Base-by-base conservation (phyloP, 2,797 vertebrate genomes). In the Phalloptychus januarius region DNA sequence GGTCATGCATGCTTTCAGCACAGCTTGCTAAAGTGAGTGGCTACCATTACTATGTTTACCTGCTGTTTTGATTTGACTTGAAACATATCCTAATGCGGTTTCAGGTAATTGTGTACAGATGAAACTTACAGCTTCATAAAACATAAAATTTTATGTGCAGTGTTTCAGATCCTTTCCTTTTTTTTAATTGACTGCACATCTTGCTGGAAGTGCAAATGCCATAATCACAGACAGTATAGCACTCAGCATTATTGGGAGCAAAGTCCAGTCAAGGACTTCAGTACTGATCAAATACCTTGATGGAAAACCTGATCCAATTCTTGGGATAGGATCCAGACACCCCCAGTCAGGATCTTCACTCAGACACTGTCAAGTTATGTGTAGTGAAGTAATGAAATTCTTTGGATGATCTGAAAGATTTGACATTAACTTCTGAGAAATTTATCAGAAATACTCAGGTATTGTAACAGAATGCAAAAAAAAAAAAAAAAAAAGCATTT, bases 391-490 rank as follows among this genome's bases (percentile, higher is more conserved):
- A 48, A 42, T 63, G n/a, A 75, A 82, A 86, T 78, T 20, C 7
- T 10, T 63, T 56, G n/a, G n/a, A 79, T 63, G 38, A 45, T 75
- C 72, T 63, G 31, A 80, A 84, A 81, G 70, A 46, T 2, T 72
- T 70, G 44, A 50, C 48, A 25, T 71, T 42, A 46, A 72, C 13
- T 71, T 45, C 28, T 54, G 15, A 38, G 74, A 72, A 74, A 83
- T 63, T 80, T 86, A 71, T 86, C 79, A 74, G 58, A 54, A 78
- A 78, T 83, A 84, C 91, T 92, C 92, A 87, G 89, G 91, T 87
- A 89, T 80, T 84, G 82, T 79, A 84, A 77, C 65, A 87, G 65
- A 85, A 85, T 44, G 78, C 77, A 80, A 8, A 65, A 8, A 52
- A 18, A 1, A 4, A 5, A 4, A 44, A 7, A 2, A 20, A 20